Base-by-base conservation (phyloP, 2,113 vertebrate species). In the Arizona elegans region DNA sequence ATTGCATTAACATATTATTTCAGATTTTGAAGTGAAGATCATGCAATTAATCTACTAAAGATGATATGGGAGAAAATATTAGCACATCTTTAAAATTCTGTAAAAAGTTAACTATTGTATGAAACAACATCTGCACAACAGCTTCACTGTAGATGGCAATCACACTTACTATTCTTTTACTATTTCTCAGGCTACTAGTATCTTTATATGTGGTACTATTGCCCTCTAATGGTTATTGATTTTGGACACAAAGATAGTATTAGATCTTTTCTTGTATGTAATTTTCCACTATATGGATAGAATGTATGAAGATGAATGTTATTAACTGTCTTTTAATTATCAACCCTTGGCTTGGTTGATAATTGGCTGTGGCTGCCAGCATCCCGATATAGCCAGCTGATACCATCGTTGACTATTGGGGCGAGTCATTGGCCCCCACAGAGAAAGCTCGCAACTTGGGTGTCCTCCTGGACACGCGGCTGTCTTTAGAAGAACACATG, bases 211-310 rank as follows among this genome's bases (percentile, higher is more conserved):
- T 29, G 53, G 1, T 55, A 43, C 90, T 94, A 91, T 94, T 96
- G 97, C 90, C 97, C 96, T 94, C 97, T 96, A 93, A 95, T 23
- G 97, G 21, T 47, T 6, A 1, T 43, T 52, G 2, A 21, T 86
- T 0, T 65, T 65, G 62, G 62, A 65, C 62, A 65, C 62, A 65
- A n/a, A 65, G 3, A 65, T 29, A 65, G 62, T 15, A 13, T 70
- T 70, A 13, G n/a, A 70, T n/a, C 29, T 70, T 70, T 70, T 65
- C 29, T n/a, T 11, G 12, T n/a, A 70, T 70, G 62, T 5, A 70
- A 11, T 29, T 65, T 65, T n/a, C 26, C 26, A 29, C 26, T 65
- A 5, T 29, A 65, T 65, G 62, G 62, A n/a, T 65, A 65, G 62
- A 70, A n/a, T 15, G 12, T n/a, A 29, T 70, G 62, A 13, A 70